Conservation (phyloP, 2,113 vertebrate genomes). For the Chaetodon auriga region DNA sequence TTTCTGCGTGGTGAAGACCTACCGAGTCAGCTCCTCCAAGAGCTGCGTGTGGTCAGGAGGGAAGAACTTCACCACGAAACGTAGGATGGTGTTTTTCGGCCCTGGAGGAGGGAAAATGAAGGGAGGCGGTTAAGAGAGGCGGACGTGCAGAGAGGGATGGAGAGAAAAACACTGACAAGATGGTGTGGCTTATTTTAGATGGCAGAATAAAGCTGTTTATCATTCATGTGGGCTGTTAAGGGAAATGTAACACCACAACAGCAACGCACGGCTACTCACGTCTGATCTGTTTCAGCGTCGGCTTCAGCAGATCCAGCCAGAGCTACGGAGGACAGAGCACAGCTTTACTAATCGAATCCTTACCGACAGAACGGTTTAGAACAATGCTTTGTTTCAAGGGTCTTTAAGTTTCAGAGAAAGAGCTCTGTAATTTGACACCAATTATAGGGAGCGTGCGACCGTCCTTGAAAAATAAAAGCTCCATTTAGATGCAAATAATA, state of each 20-base stretch:
- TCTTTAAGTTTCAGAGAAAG: too few relatives aligned
- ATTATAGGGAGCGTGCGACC: background rate
- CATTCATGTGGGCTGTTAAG: background rate
- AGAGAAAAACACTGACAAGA: too few relatives aligned
- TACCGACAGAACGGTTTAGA: too few relatives aligned
- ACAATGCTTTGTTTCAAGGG: too few relatives aligned
- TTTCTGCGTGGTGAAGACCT: slow-evolving; percentile 53
- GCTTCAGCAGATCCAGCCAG: slow-evolving; percentile 95
- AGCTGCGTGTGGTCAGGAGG: slow-evolving; percentile 96
- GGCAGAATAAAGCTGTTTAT: background rate
- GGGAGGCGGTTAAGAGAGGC: background rate
- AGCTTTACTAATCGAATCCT: background rate
- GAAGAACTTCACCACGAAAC: slow-evolving; percentile 99
- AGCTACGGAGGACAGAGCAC: slow-evolving; percentile 81
- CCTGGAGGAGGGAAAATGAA: slow-evolving; percentile 80
- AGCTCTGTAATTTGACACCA: too few relatives aligned
- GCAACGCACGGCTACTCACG: slow-evolving; percentile 76
- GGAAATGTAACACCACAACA: background rate
- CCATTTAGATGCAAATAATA: too few relatives aligned
- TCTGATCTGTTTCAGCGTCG: slow-evolving; percentile 93
- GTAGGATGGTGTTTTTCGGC: slow-evolving; percentile 93
- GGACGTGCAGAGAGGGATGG: background rate
- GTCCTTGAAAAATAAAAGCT: background rate
- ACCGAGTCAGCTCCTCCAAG: slow-evolving; percentile 97
- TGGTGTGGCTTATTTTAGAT: background rate